Conservation (phyloP, 37 sponge, comb jelly and placozoan species). For the Eunapius fragilis region DNA sequence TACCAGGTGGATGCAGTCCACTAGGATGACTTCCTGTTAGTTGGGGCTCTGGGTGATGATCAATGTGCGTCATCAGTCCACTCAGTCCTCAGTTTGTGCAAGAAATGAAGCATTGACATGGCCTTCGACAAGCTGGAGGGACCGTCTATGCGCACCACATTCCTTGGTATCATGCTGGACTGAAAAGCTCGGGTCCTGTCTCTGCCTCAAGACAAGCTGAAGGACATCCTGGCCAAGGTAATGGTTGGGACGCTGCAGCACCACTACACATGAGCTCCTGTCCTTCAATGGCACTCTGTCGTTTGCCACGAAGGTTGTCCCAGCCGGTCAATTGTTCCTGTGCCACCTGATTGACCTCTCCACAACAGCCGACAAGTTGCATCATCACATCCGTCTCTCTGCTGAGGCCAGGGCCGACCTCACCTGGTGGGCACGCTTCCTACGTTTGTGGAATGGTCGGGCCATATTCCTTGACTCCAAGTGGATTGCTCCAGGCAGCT, state of each 20-base stretch:
- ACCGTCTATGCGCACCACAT: not conserved
- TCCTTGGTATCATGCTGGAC: slow-evolving; percentile 31
- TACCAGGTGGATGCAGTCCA: too few species aligned
- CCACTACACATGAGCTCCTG: slow-evolving; percentile 32
- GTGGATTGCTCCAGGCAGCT: too few species aligned
- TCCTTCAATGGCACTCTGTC: slow-evolving; percentile 36
- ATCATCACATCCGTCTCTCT: slow-evolving; percentile 20
- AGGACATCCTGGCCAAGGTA: not conserved
- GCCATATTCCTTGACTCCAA: slow-evolving; percentile 22
- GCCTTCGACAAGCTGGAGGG: too few species aligned
- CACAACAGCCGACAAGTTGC: not conserved
- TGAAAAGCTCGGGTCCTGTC: not conserved
- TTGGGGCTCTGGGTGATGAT: too few species aligned
- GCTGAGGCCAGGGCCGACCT: slow-evolving; percentile 6
- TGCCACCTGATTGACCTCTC: slow-evolving; percentile 33
- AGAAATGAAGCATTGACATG: too few species aligned
- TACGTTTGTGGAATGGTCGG: slow-evolving; percentile 19
- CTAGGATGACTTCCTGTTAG: too few species aligned
- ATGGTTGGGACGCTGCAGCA: not conserved
- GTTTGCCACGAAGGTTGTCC: slow-evolving; percentile 23
- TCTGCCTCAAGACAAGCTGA: slow-evolving; percentile 17
- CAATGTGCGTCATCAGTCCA: too few species aligned
- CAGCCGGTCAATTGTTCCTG: slow-evolving; percentile 20
- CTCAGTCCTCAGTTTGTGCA: too few species aligned
- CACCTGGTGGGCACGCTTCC: slow-evolving; percentile 5